Conservation (phyloP, 1,140 invertebrate species). For the Tetramorium simillimum region DNA sequence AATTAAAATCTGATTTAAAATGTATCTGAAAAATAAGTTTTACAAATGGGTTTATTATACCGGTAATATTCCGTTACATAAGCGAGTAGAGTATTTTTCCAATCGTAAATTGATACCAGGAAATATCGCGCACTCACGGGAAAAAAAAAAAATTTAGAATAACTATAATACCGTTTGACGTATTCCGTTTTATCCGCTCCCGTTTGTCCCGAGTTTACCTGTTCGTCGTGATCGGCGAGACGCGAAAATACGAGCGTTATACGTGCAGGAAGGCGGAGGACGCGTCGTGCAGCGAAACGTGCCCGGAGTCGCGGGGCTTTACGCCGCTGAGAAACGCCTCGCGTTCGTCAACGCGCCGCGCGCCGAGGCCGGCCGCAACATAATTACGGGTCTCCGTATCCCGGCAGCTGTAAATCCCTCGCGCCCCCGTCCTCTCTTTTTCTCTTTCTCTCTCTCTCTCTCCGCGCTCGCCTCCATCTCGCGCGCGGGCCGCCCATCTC, state of each 20-base stretch:
- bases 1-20: background rate
- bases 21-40: background rate
- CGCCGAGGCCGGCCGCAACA: constrained; percentile 1
- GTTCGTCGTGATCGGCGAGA: background rate
- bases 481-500: background rate
- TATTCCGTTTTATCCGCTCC: no score
- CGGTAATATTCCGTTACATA: background rate
- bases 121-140: background rate
- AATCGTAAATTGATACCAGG: background rate
- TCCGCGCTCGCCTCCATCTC: constrained; percentile 2
- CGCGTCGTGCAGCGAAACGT: background rate
- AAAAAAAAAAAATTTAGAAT: background rate
- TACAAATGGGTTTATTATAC: background rate
- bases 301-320: background rate
- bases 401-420: constrained; percentile 65
- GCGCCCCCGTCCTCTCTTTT: constrained; percentile 57
- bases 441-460: constrained; percentile 35
- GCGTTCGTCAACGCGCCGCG: constrained; percentile 35
- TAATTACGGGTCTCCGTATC: constrained; percentile 52
- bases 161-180: background rate
- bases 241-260: background rate
- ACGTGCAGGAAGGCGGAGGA: background rate
- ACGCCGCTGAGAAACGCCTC: constrained; percentile 11
- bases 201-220: background rate
- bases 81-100: background rate